A percentile compares a stretch with the other conserved stretches of the same genome.
These are phyloP conservation scores for Phasianus colchicus DNA, from an alignment of 2,113 vertebrate genomes.

Conservation along the genomic window DNA sequence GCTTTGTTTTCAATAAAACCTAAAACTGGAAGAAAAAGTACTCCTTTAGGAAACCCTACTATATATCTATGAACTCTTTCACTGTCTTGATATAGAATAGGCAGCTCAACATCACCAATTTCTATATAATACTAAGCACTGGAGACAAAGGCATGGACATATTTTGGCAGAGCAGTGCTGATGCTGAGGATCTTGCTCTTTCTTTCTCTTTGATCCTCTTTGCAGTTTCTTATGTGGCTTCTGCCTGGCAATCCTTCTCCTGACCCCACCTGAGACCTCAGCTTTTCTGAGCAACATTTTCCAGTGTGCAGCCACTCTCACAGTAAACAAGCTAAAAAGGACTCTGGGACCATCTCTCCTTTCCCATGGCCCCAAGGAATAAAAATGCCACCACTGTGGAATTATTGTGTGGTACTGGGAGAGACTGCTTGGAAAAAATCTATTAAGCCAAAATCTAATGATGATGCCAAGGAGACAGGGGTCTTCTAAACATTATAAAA, in stretches of 20 bases:
- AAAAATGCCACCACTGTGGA: not conserved
- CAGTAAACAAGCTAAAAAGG: not conserved
- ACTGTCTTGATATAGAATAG: not conserved
- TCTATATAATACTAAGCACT: not conserved
- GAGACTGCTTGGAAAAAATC: not conserved
- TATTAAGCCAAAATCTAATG: not conserved
- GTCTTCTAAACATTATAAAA: not conserved
- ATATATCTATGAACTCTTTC: not conserved
- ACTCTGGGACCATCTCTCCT: not conserved
- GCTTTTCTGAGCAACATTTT: not conserved
- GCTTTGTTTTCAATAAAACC: not conserved
- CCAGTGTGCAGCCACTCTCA: not conserved
- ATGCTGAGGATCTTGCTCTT: not conserved
- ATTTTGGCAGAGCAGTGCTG: not conserved
- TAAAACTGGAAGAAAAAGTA: not conserved
- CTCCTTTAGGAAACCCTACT: not conserved
- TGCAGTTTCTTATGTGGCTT: not conserved
- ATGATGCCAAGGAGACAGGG: not conserved
- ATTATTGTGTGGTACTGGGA: not conserved
- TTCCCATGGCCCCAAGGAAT: not conserved
- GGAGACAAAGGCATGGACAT: not conserved
- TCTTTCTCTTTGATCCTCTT: not conserved
- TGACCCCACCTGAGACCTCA: not conserved
- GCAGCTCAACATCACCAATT: not conserved
- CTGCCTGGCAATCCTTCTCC: not conserved